Base-by-base conservation (phyloP, 1,140 invertebrate genomes). In the Anthonomus grandis region DNA sequence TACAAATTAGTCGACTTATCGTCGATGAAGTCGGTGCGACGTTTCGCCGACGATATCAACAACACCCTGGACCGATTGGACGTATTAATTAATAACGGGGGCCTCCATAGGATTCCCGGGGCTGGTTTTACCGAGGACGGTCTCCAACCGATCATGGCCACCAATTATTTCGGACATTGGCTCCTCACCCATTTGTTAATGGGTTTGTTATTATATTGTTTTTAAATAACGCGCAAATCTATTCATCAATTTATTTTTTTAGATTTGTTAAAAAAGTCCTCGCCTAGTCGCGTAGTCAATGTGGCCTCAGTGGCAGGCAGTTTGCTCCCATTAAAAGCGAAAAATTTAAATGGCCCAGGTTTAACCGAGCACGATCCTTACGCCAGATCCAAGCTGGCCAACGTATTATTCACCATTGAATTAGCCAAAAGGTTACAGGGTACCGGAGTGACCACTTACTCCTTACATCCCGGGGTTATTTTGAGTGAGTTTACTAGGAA, bases 391-490 rank as follows among this genome's bases (percentile, higher is more conserved):
- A n/a, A n/a, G n/a, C n/a, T n/a, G n/a, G n/a, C n/a, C n/a, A n/a
- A n/a, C n/a, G n/a, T n/a, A n/a, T 80, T 91, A 4, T 94, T 94
- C 69, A 86, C 87, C 0, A 78, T 81, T 34, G 91, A 95, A 73
- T 69, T 95, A 50, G 86, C 90, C 0, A 79, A 83, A 60, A 78
- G 85, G 59, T 71, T 93, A 12, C 79, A 89, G 70, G 86, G 83
- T 18, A 81, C 84, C 12, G 85, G 83, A 12, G 83, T 94, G 0
- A 89, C 85, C 0, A 87, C 81, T 0, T 91, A 93, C 72, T 89
- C 85, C 66, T 72, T 92, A n/a, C 89, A 94, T 75, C 92, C 91
- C 3, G 91, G 91, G 22, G 41, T 45, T 13, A 34, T 45, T 8
- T 4, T 1, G 3, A 63, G 51, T n/a, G 49, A 59, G n/a, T n/a